These are phyloP conservation scores for Pseudois nayaur DNA, from an alignment of 2,113 vertebrate genomes.

Conservation along the genomic window DNA sequence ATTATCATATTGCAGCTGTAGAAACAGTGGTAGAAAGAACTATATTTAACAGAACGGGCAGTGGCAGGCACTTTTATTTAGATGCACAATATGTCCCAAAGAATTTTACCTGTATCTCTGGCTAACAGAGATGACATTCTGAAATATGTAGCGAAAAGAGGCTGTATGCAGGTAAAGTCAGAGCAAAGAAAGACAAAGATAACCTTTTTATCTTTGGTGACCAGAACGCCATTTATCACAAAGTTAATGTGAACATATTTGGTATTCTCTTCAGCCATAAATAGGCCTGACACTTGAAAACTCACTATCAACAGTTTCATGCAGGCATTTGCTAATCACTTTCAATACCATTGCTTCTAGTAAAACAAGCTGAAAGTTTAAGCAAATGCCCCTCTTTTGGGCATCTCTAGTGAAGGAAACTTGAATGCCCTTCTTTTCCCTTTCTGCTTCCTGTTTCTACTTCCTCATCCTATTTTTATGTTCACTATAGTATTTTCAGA, in stretches of 20 bases:
- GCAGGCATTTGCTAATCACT: neutral
- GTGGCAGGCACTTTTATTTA: neutral
- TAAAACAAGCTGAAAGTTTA: neutral
- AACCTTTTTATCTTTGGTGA: neutral
- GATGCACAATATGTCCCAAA: neutral
- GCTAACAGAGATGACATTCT: neutral
- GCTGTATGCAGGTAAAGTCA: neutral
- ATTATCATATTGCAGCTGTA: neutral
- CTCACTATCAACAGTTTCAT: neutral
- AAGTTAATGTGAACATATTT: constrained; percentile 17
- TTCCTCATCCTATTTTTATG: neutral
- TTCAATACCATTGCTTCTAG: neutral
- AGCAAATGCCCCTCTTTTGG: neutral
- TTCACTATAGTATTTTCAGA: neutral
- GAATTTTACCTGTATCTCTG: neutral
- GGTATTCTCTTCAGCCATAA: constrained; percentile 38
- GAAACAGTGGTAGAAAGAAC: neutral
- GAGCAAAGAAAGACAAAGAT: neutral
- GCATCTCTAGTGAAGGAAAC: neutral
- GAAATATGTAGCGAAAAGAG: neutral
- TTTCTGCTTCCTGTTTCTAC: neutral
- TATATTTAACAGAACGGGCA: neutral
- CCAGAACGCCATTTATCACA: neutral
- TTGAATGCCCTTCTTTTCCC: neutral
- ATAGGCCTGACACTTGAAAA: constrained; percentile 8